phyloP scores from a whole-genome alignment of 2,888 invertebrate species.

The Drosophila conformis region DNA sequence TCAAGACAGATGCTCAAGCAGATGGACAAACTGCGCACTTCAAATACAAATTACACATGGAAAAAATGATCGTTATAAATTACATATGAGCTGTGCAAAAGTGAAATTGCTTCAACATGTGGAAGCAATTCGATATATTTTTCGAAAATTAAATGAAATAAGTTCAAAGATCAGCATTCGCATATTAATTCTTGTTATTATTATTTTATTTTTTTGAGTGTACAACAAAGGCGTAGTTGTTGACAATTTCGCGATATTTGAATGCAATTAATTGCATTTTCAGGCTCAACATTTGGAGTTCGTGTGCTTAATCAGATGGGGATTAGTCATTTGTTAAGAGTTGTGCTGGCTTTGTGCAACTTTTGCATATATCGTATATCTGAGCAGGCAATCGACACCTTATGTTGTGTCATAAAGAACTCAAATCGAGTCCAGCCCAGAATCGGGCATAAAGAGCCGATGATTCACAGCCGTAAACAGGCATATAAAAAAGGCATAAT shows the following conservation, averaged over 20 bases:
- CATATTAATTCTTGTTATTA: neutral
- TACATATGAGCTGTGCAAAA: neutral
- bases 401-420: slow-evolving; percentile 18
- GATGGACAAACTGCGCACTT: neutral
- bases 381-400: slow-evolving; percentile 24
- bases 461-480: slow-evolving; percentile 37
- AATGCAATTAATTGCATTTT: neutral
- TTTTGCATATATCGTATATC: slow-evolving; percentile 7
- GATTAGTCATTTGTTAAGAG: slow-evolving; percentile 33
- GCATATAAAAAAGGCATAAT: neutral
- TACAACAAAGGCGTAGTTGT: neutral
- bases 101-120: neutral
- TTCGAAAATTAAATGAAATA: neutral
- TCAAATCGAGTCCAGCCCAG: slow-evolving; percentile 3
- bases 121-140: neutral
- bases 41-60: neutral
- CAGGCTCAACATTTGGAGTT: neutral
- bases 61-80: neutral
- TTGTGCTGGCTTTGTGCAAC: neutral
- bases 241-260: neutral
- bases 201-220: neutral
- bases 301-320: neutral
- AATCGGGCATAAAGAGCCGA: neutral
- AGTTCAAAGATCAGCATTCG: neutral
- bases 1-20: neutral